Conservation (phyloP, 1,140 invertebrate genomes). For the Cylas formicarius region DNA sequence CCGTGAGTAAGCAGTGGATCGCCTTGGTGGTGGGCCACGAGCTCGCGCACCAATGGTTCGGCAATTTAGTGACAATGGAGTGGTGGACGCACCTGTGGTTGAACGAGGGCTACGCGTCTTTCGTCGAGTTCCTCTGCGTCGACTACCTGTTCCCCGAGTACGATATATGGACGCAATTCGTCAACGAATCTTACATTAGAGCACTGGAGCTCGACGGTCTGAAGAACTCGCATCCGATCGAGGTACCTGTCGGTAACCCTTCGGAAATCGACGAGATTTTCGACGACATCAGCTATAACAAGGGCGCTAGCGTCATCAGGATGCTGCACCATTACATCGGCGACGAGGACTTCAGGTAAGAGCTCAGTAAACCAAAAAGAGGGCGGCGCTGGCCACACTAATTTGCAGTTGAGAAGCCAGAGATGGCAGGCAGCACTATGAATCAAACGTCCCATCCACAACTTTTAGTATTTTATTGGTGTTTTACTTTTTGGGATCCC, state of each 20-base stretch:
- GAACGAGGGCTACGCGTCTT: constrained; percentile 89
- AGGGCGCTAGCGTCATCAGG: constrained; percentile 87
- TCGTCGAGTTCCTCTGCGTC: constrained; percentile 82
- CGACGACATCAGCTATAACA: constrained; percentile 92
- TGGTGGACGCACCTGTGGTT: constrained; percentile 82
- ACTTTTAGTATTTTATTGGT: too few species aligned
- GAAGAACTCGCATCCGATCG: constrained; percentile 85
- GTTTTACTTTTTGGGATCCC: too few species aligned
- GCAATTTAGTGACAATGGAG: constrained; percentile 87
- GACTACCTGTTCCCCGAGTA: constrained; percentile 84
- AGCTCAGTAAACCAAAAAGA: too few species aligned
- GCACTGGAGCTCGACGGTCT: constrained; percentile 73
- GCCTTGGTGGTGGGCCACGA: constrained; percentile 84
- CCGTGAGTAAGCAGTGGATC: constrained; percentile 77
- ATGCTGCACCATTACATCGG: constrained; percentile 97
- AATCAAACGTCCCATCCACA: too few species aligned
- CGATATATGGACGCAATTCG: constrained; percentile 90
- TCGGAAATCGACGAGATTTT: constrained; percentile 93
- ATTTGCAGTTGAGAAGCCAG: too few species aligned
- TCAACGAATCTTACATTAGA: constrained; percentile 72
- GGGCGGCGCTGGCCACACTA: too few species aligned
- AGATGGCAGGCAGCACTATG: too few species aligned
- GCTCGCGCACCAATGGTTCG: constrained; percentile 87
- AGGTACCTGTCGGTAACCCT: constrained; percentile 82
- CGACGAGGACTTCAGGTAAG: constrained; percentile 71